phyloP scores from a whole-genome alignment of 2,888 invertebrate species.

The Spialia ferax region DNA sequence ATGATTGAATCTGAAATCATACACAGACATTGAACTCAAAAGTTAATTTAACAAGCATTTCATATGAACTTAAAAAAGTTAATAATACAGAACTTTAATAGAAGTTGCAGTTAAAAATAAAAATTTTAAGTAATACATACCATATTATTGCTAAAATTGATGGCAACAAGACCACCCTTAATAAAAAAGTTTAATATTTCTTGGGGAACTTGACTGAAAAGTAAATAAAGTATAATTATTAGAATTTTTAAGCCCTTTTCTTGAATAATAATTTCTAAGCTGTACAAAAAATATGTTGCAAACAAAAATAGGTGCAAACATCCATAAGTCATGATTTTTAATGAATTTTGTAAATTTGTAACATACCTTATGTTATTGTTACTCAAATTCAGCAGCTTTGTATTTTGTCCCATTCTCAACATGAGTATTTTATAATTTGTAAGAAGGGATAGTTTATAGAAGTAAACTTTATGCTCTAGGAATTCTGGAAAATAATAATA shows the following conservation, averaged over 20 bases:
- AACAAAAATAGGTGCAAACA: too few relatives aligned
- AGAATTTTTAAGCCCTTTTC: too few relatives aligned
- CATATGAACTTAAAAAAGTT: neutral
- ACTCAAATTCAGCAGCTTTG: constrained; percentile 71
- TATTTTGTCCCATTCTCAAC: constrained; percentile 75
- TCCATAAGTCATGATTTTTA: too few relatives aligned
- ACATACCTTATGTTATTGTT: constrained; percentile 70
- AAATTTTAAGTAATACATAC: constrained; percentile 56
- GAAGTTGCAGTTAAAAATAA: neutral
- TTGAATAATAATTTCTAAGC: too few relatives aligned
- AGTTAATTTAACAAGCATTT: too few relatives aligned
- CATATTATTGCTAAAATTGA: constrained; percentile 75
- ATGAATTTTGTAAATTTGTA: too few relatives aligned
- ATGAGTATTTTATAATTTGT: constrained; percentile 72
- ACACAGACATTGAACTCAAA: too few relatives aligned
- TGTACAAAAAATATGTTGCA: too few relatives aligned
- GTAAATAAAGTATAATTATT: neutral
- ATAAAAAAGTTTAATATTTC: constrained; percentile 80
- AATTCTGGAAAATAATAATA: constrained; percentile 76
- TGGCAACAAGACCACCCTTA: constrained; percentile 69
- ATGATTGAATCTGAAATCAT: constrained; percentile 61
- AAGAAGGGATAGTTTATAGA: constrained; percentile 69
- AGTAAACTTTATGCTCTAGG: constrained; percentile 62
- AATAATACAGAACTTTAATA: neutral
- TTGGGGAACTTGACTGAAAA: constrained; percentile 71